Percentiles rank a stretch among this genome's conserved stretches.
Conservation (phyloP, 2,113 vertebrate genomes). For the Melierax canorus region DNA sequence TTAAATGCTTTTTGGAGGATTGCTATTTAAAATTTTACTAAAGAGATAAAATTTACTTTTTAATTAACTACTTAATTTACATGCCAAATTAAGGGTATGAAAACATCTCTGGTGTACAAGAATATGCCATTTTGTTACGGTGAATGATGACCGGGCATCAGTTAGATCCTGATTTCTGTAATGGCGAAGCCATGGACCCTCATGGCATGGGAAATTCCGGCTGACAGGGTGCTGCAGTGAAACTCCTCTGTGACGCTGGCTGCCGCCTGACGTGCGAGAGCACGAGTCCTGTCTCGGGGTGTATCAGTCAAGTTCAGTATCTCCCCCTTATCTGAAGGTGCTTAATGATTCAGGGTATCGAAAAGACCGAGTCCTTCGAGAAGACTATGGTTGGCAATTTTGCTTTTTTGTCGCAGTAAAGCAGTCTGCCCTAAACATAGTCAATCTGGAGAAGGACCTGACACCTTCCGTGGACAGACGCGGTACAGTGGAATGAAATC, state of each 20-base stretch:
- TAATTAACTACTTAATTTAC: neutral
- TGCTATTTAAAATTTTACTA: neutral
- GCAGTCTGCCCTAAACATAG: neutral
- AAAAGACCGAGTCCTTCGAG: neutral
- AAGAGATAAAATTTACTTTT: constrained; percentile 3
- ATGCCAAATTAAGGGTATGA: neutral
- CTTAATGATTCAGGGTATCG: neutral
- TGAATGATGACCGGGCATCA: neutral
- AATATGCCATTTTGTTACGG: neutral
- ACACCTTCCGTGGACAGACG: neutral
- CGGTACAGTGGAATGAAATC: neutral
- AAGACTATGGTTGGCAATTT: neutral
- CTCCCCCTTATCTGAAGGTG: neutral
- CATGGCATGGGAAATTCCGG: neutral
- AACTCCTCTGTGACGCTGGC: fast-evolving
- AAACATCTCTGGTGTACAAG: neutral
- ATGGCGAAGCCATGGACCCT: neutral
- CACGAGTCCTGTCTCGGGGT: neutral
- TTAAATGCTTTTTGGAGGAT: neutral
- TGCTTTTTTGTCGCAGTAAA: neutral
- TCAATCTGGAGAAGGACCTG: neutral
- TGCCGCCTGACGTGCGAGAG: neutral
- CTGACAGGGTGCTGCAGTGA: neutral
- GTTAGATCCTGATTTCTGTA: neutral
- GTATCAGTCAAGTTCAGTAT: neutral